Percentiles rank a stretch among this genome's conserved stretches.
phyloP scores from a whole-genome alignment of 2,113 vertebrate species.

The Isichthys henryi region DNA sequence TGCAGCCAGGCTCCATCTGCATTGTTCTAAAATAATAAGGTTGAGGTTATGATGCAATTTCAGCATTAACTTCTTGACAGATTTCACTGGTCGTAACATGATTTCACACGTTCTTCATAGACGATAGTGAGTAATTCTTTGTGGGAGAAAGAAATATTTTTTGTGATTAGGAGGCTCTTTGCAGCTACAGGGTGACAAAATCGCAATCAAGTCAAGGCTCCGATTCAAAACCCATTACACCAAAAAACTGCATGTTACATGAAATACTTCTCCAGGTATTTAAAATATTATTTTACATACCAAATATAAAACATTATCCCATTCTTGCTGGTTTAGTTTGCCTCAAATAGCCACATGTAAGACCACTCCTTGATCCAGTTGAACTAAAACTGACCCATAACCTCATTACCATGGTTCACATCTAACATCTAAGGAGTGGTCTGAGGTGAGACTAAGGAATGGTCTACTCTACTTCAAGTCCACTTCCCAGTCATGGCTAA shows the following conservation, averaged over 20 bases:
- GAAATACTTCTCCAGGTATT: not conserved
- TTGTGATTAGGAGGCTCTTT: not conserved
- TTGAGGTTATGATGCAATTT: not conserved
- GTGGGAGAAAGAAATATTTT: slow-evolving; percentile 1
- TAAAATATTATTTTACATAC: not conserved
- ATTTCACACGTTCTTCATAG: not conserved
- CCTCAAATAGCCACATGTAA: not conserved
- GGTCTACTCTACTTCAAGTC: not conserved
- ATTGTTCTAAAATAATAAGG: not conserved
- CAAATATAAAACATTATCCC: not conserved
- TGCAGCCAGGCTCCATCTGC: not conserved
- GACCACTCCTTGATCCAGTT: not conserved
- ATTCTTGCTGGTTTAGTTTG: not conserved
- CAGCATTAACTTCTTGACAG: not conserved
- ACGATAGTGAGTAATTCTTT: not conserved
- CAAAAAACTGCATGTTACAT: not conserved
- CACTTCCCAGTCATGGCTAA: not conserved
- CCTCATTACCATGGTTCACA: not conserved
- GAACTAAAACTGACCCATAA: not conserved
- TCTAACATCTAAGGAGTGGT: not conserved
- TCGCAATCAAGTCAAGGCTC: not conserved
- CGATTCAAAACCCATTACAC: not conserved
- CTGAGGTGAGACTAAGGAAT: not conserved
- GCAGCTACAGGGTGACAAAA: not conserved
- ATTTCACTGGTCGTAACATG: not conserved